phyloP scores from a whole-genome alignment of 2,888 invertebrate genomes.

The Caenorhabditis becei region DNA sequence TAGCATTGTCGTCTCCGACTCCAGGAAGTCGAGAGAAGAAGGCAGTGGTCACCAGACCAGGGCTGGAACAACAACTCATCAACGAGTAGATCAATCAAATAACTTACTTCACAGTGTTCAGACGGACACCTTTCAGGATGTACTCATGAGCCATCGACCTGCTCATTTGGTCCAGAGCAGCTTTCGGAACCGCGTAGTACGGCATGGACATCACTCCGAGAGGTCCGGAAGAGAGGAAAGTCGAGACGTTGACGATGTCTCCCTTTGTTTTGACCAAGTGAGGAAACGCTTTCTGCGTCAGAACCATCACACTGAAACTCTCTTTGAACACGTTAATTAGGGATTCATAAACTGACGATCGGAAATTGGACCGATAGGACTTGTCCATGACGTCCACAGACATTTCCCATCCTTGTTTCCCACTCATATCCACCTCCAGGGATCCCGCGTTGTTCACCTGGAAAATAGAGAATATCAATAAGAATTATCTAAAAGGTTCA shows the following conservation, averaged over 20 bases:
- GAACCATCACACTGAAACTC: conserved; percentile 81
- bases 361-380: conserved; percentile 57
- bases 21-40: conserved; percentile 60
- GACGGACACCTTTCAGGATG: conserved; percentile 86
- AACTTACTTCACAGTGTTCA: conserved; percentile 89
- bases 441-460: conserved; percentile 67
- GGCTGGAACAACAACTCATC: conserved; percentile 30
- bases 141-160: conserved; percentile 90
- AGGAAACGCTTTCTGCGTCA: conserved; percentile 90
- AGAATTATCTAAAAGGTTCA: too few relatives aligned
- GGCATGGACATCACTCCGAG: conserved; percentile 83
- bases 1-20: conserved; percentile 52
- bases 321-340: too few relatives aligned
- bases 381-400: conserved; percentile 61
- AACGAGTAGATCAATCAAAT: neutral
- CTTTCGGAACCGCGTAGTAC: conserved; percentile 87
- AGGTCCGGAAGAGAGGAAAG: conserved; percentile 93
- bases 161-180: conserved; percentile 94
- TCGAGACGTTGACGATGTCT: conserved; percentile 90
- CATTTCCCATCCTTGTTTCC: conserved; percentile 63
- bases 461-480: too few relatives aligned
- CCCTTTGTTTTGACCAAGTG: conserved; percentile 90
- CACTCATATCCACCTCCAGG: conserved; percentile 50
- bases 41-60: conserved; percentile 60
- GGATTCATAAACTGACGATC: conserved; percentile 55